Conservation (phyloP, 2,113 vertebrate genomes). For the Falcunculus frontatus region DNA sequence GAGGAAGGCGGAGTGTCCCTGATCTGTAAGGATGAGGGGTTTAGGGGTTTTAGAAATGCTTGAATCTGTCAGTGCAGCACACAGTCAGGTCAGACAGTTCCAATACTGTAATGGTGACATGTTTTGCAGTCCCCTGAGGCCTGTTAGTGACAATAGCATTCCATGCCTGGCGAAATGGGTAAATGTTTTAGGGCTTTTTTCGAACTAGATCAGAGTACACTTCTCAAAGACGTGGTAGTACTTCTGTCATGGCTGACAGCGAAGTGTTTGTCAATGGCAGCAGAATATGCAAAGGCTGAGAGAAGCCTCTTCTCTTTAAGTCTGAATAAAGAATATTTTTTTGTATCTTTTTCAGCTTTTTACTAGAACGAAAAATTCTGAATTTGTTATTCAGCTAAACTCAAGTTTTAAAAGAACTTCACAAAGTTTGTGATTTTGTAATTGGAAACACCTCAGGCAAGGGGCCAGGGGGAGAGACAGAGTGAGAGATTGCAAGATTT, state of each 20-base stretch:
- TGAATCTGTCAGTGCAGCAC: neutral
- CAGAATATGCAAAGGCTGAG: neutral
- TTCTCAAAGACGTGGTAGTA: neutral
- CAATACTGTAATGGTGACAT: neutral
- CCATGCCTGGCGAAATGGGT: neutral
- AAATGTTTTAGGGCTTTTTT: neutral
- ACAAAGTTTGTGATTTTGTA: neutral
- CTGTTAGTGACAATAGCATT: neutral
- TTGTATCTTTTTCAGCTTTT: neutral
- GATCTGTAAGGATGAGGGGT: neutral
- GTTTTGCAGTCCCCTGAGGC: neutral
- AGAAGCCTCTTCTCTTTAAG: neutral
- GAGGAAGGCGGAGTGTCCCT: neutral
- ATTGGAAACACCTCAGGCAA: neutral
- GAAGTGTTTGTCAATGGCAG: neutral
- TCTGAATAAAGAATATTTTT: neutral
- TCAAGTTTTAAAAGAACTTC: neutral
- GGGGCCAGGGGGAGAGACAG: neutral
- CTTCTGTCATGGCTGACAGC: neutral
- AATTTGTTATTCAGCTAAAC: neutral
- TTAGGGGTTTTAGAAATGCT: neutral
- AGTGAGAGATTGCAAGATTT: neutral
- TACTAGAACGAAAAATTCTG: neutral
- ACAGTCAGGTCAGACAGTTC: rapidly evolving
- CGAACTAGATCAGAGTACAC: neutral